Conservation (phyloP, 2,888 invertebrate genomes). For the Lycaena phlaeas region DNA sequence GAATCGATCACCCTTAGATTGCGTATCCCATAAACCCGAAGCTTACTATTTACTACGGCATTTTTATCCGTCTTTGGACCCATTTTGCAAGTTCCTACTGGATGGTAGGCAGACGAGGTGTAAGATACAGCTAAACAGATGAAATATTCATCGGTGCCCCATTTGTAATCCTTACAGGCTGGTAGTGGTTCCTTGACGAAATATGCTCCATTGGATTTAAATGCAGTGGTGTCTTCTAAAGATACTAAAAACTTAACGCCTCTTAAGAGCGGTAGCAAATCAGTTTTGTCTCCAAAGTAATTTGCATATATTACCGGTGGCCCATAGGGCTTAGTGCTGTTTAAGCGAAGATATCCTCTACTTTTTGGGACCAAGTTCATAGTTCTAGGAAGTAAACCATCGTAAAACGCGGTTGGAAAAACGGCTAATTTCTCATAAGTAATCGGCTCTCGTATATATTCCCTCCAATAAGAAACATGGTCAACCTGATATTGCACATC, state of each 20-base stretch:
- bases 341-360: conserved; percentile 73
- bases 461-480: conserved; percentile 44
- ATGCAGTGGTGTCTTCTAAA: conserved; percentile 70
- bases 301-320: conserved; percentile 79
- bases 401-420: conserved; percentile 73
- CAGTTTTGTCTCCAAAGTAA: conserved; percentile 71
- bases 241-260: conserved; percentile 72
- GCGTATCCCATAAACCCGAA: conserved; percentile 75
- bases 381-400: conserved; percentile 69
- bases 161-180: conserved; percentile 70
- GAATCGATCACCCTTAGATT: conserved; percentile 81
- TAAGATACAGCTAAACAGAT: conserved; percentile 74
- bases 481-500: conserved; percentile 77
- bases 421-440: conserved; percentile 36
- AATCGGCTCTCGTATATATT: conserved; percentile 67
- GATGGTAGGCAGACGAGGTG: conserved; percentile 62
- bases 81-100: conserved; percentile 53
- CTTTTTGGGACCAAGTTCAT: conserved; percentile 75
- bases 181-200: conserved; percentile 67
- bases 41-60: conserved; percentile 78
- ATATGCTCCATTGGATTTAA: conserved; percentile 67
- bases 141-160: conserved; percentile 77
- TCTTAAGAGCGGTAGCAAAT: conserved; percentile 71
- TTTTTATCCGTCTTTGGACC: conserved; percentile 68
- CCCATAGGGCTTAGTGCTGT: conserved; percentile 77